phyloP scores from a whole-genome alignment of 2,888 invertebrate species.

The Arge pagana region DNA sequence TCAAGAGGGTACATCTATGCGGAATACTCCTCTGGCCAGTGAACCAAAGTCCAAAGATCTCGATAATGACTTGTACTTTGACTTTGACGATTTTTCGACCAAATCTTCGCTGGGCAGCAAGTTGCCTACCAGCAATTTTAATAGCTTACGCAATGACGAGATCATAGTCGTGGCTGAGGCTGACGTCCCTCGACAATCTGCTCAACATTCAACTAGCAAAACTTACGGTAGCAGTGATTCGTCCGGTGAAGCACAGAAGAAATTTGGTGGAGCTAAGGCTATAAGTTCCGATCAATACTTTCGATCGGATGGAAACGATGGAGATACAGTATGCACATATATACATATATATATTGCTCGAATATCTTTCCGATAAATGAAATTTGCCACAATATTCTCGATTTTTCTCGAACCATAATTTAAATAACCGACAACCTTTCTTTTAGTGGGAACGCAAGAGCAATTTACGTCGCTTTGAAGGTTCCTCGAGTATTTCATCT shows the following conservation, averaged over 20 bases:
- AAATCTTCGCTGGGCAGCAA: slow-evolving; percentile 17
- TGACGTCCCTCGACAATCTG: slow-evolving; percentile 44
- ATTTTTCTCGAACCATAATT: too few relatives aligned
- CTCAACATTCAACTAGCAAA: slow-evolving; percentile 33
- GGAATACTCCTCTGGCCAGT: slow-evolving; percentile 48
- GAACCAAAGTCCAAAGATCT: slow-evolving; percentile 42
- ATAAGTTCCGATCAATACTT: slow-evolving; percentile 98
- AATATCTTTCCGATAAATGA: neutral
- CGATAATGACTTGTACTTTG: slow-evolving; percentile 39
- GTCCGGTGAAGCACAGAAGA: slow-evolving; percentile 82
- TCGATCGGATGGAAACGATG: slow-evolving; percentile 67
- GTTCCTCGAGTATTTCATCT: slow-evolving; percentile 93
- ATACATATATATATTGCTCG: neutral
- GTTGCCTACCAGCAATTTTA: slow-evolving; percentile 38
- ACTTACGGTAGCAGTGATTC: slow-evolving; percentile 36
- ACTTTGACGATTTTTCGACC: slow-evolving; percentile 22
- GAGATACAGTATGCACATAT: slow-evolving; percentile 58
- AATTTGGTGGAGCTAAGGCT: slow-evolving; percentile 96
- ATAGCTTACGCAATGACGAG: slow-evolving; percentile 52
- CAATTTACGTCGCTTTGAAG: slow-evolving; percentile 81
- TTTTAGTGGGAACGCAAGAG: slow-evolving; percentile 62
- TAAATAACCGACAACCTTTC: too few relatives aligned
- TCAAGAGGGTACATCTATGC: slow-evolving; percentile 71
- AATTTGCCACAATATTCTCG: neutral
- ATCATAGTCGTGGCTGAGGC: slow-evolving; percentile 56